Evolutionary conservation across 2,797 vertebrate genomes (phyloP).

Genomic region (Myotis planiceps): DNA sequence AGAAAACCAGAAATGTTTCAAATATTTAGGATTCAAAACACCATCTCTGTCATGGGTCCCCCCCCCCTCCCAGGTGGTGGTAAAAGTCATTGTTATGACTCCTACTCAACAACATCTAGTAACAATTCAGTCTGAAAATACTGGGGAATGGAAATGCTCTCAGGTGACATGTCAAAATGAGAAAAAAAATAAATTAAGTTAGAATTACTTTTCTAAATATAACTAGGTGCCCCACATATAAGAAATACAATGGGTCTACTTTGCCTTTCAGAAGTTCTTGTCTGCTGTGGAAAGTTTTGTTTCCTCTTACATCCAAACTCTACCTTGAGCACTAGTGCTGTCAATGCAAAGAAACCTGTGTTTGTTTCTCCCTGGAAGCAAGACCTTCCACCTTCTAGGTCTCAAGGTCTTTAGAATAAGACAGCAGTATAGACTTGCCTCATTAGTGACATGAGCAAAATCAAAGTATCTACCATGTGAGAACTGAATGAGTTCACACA

Average conservation of each 20-base stretch:
- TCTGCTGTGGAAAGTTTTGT: background rate
- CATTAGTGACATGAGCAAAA: background rate
- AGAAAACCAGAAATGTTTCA: constrained; percentile 33
- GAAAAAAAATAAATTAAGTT: constrained; percentile 1
- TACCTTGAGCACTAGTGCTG: background rate
- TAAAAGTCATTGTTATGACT: background rate
- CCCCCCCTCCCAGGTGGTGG: background rate
- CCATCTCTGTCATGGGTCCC: background rate
- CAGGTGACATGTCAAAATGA: constrained; percentile 39
- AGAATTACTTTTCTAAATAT: constrained; percentile 33
- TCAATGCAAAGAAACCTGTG: background rate
- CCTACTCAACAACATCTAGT: background rate
- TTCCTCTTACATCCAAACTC: background rate
- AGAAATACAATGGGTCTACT: background rate
- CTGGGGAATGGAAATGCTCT: background rate
- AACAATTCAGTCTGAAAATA: background rate
- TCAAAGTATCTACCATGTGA: background rate
- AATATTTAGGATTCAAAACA: background rate
- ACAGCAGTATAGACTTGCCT: background rate
- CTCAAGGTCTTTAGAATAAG: background rate
- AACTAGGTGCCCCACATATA: background rate
- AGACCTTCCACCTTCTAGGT: background rate
- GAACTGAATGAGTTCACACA: background rate
- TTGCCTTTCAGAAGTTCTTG: constrained; percentile 42
- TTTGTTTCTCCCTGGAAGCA: background rate